Conservation (phyloP, 2,888 invertebrate genomes). For the Pogonocherus hispidulus region DNA sequence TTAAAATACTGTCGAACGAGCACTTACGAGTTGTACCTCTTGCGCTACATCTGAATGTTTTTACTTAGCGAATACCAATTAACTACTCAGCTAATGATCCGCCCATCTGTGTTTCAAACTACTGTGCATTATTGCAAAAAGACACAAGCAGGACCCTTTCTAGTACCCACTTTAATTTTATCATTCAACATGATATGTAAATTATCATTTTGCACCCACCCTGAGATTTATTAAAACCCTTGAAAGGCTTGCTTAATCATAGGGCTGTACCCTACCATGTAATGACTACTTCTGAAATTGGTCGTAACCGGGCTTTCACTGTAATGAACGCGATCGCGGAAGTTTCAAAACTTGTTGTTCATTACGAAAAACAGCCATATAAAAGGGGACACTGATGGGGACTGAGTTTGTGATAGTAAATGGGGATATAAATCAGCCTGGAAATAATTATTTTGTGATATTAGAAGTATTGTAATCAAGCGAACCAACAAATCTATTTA, state of each 20-base stretch:
- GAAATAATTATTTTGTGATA: neutral
- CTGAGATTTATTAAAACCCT: conserved; percentile 17
- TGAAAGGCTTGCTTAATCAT: conserved; percentile 14
- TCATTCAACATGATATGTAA: neutral
- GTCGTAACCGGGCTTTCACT: conserved; percentile 1
- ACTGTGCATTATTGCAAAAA: too few relatives aligned
- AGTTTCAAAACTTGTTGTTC: conserved; percentile 4
- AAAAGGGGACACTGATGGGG: neutral
- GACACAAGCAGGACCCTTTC: too few relatives aligned
- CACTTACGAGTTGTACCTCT: too few relatives aligned
- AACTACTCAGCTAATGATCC: too few relatives aligned
- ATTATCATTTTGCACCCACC: neutral
- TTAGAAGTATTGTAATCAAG: neutral
- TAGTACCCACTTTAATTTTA: too few relatives aligned
- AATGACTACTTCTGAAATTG: conserved; percentile 15
- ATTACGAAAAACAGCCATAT: neutral
- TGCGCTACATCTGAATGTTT: too few relatives aligned
- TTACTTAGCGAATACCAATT: too few relatives aligned
- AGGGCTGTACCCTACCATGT: neutral
- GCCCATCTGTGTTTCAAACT: too few relatives aligned
- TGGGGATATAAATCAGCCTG: neutral
- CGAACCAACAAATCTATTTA: too few relatives aligned
- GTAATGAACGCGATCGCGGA: conserved; percentile 1
- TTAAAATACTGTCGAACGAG: too few relatives aligned
- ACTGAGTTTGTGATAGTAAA: neutral